Percentiles rank a stretch among this genome's conserved stretches.
Evolutionary conservation across 2,113 vertebrate genomes (phyloP).

Genomic region (Gymnarchus niloticus): DNA sequence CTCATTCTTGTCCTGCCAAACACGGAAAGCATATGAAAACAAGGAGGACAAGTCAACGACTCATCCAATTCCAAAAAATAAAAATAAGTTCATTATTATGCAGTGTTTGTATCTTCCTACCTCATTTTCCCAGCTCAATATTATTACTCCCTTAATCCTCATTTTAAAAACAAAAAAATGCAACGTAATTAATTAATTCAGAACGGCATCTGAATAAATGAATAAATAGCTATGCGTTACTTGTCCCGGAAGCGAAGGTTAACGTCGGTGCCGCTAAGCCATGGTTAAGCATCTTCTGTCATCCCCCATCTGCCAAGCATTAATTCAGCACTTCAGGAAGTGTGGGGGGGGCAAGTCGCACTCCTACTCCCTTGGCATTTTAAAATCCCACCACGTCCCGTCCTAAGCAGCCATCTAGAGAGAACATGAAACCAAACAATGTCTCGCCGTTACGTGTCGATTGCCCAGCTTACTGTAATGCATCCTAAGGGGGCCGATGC

Average conservation of each 20-base stretch:
- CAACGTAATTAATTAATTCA: slow-evolving; percentile 49
- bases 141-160: slow-evolving; percentile 20
- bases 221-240: slow-evolving; percentile 58
- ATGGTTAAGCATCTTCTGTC: slow-evolving; percentile 64
- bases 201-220: slow-evolving; percentile 45
- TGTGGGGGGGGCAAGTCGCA: slow-evolving; percentile 39
- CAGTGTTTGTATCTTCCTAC: neutral
- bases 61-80: neutral
- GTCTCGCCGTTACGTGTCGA: slow-evolving; percentile 6
- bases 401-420: slow-evolving; percentile 12
- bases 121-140: neutral
- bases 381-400: slow-evolving; percentile 17
- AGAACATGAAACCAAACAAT: neutral
- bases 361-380: slow-evolving; percentile 30
- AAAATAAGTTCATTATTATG: neutral
- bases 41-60: neutral
- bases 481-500: neutral
- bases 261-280: slow-evolving; percentile 54
- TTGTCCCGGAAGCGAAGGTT: slow-evolving; percentile 57
- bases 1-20: neutral
- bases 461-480: slow-evolving; percentile 18
- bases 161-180: slow-evolving; percentile 28
- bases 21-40: neutral
- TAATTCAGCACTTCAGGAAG: slow-evolving; percentile 45
- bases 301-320: slow-evolving; percentile 62